These are phyloP conservation scores for Notocelia uddmanniana DNA, from an alignment of 2,888 invertebrate species.

Conservation along the genomic window DNA sequence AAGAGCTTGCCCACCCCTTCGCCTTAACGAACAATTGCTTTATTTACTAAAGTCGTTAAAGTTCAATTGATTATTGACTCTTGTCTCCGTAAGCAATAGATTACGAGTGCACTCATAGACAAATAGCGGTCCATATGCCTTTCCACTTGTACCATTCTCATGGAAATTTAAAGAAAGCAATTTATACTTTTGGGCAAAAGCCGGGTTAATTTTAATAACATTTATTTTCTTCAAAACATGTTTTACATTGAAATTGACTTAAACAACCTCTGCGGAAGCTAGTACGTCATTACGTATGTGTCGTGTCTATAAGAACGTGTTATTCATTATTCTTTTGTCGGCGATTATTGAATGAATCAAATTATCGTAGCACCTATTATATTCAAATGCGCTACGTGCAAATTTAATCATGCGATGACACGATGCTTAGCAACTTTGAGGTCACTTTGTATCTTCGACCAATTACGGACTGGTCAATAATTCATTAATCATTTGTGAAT, in stretches of 20 bases:
- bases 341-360: conserved; percentile 38
- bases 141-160: too few species aligned
- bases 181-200: too few species aligned
- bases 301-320: conserved; percentile 17
- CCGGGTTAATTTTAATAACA: too few species aligned
- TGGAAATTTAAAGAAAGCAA: too few species aligned
- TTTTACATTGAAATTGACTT: background rate
- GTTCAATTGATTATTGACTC: too few species aligned
- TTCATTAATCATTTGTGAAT: background rate
- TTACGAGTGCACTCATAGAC: too few species aligned
- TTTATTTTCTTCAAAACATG: background rate
- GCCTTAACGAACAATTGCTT: too few species aligned
- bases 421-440: conserved; percentile 32
- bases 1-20: too few species aligned
- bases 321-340: conserved; percentile 37
- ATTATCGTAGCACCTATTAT: conserved; percentile 42
- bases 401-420: conserved; percentile 32
- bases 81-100: too few species aligned
- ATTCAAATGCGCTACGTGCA: conserved; percentile 43
- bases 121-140: too few species aligned
- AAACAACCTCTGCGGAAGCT: conserved; percentile 19
- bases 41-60: too few species aligned
- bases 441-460: conserved; percentile 26
- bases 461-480: background rate
- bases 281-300: conserved; percentile 26